Evolutionary conservation across 2,113 vertebrate genomes (phyloP).

Genomic region (Pagrus major): DNA sequence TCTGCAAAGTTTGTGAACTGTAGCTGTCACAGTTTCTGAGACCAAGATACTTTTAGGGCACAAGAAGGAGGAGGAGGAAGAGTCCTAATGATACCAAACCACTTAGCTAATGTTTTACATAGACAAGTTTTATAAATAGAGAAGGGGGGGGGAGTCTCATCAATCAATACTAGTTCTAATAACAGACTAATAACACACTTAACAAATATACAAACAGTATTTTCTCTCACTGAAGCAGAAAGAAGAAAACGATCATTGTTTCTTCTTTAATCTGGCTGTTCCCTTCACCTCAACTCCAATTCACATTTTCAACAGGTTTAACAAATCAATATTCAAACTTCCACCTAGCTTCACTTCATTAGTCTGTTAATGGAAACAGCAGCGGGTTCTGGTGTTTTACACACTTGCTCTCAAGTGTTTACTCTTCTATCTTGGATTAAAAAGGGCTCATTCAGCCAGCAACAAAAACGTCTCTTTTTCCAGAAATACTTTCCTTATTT

Average conservation of each 20-base stretch:
- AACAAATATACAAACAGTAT: slow-evolving; percentile 34
- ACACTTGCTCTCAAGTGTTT: slow-evolving; percentile 21
- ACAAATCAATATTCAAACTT: background rate
- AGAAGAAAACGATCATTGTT: background rate
- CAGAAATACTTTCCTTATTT: slow-evolving; percentile 6
- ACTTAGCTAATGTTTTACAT: slow-evolving; percentile 40
- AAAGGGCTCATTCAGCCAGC: background rate
- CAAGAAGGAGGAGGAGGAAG: background rate
- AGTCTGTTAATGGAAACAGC: slow-evolving; percentile 30
- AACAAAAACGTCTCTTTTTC: slow-evolving; percentile 17
- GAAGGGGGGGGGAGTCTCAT: background rate
- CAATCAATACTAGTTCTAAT: slow-evolving; percentile 33
- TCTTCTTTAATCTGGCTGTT: background rate
- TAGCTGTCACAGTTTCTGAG: too few species aligned
- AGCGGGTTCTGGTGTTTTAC: slow-evolving; percentile 6
- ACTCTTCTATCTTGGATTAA: background rate
- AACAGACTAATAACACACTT: slow-evolving; percentile 55
- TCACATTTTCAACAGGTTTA: background rate
- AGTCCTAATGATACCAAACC: slow-evolving; percentile 31
- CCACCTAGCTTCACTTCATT: background rate
- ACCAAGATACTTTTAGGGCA: background rate
- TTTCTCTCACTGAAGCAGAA: slow-evolving; percentile 15
- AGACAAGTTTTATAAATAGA: background rate
- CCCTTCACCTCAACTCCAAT: background rate
- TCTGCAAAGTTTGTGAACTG: too few species aligned